Base-by-base conservation (phyloP, 1,140 invertebrate species). In the Trichonephila clavipes region DNA sequence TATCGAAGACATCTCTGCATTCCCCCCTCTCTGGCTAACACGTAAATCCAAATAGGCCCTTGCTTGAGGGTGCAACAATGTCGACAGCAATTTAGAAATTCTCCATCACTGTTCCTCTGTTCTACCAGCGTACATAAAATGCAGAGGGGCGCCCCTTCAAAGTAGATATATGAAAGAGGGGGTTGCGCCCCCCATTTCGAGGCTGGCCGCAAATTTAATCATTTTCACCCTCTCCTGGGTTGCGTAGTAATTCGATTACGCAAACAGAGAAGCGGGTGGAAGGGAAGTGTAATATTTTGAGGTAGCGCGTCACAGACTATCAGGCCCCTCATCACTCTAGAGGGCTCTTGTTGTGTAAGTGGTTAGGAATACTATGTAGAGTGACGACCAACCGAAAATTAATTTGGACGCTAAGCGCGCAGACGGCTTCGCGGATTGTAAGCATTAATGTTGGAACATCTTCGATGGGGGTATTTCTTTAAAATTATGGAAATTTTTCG, bases 171-270 rank as follows among this genome's bases (percentile, higher is more conserved):
- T 89, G 88, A 69, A 89, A 77, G 64, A 28, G 88, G 88, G 88
- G 61, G 88, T 58, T 10, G 24, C 69, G 10, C 66, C 86, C 88
- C 86, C 88, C 44, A 21, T 89, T 89, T 77, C 12, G 88, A 89
- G 88, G 88, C 88, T 89, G 88, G 88, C 89, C 89, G 72, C 89
- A 90, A 90, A 90, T 90, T 90, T 81, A 90, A 90, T 90, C 89
- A 90, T 90, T 90, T 82, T 90, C 89, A 90, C 89, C 69, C 89
- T 90, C 89, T 82, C 89, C 58, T 34, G 77, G 77, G 64, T 59
- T 72, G 88, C 66, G 59, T 72, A 34, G 89, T 90, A 90, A 90
- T 90, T 90, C 89, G 89, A 90, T 90, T 90, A 90, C 66, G 88
- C 62, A 89, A 89, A 89, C 88, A 77, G 34, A 72, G 66, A n/a